These are phyloP conservation scores for Callionymus lyra DNA, from an alignment of 2,113 vertebrate species.

Conservation along the genomic window DNA sequence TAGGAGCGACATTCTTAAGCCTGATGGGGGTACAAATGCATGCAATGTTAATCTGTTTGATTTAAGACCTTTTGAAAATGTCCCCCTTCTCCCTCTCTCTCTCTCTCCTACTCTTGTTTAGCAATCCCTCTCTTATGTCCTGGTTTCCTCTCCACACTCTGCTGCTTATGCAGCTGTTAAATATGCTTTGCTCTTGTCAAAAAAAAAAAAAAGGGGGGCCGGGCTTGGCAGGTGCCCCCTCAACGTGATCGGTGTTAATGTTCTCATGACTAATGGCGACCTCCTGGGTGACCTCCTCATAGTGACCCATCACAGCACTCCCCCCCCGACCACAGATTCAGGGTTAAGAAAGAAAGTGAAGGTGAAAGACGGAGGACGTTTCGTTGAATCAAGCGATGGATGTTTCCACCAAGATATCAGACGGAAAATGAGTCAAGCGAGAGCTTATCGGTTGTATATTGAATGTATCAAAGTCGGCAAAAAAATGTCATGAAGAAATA, in stretches of 20 bases:
- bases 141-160: constrained; percentile 19
- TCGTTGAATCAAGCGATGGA: constrained; percentile 57
- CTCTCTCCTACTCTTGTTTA: constrained; percentile 22
- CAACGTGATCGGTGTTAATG: constrained; percentile 43
- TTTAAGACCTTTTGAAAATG: constrained; percentile 58
- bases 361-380: constrained; percentile 62
- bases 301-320: constrained; percentile 30
- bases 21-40: constrained; percentile 60
- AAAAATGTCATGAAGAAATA: too few species aligned
- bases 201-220: too few species aligned
- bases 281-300: constrained; percentile 36
- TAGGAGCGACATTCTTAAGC: constrained; percentile 60
- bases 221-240: constrained; percentile 44
- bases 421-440: constrained; percentile 47
- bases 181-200: constrained; percentile 47
- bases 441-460: too few species aligned
- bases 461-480: too few species aligned
- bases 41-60: constrained; percentile 61
- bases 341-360: constrained; percentile 58
- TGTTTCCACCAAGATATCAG: constrained; percentile 53
- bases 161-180: constrained; percentile 48
- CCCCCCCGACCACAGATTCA: constrained; percentile 40
- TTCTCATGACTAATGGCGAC: constrained; percentile 46
- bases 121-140: constrained; percentile 43
- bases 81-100: constrained; percentile 19